These are phyloP conservation scores for Leptodactylus fuscus DNA, from an alignment of 2,113 vertebrate species.

Conservation along the genomic window DNA sequence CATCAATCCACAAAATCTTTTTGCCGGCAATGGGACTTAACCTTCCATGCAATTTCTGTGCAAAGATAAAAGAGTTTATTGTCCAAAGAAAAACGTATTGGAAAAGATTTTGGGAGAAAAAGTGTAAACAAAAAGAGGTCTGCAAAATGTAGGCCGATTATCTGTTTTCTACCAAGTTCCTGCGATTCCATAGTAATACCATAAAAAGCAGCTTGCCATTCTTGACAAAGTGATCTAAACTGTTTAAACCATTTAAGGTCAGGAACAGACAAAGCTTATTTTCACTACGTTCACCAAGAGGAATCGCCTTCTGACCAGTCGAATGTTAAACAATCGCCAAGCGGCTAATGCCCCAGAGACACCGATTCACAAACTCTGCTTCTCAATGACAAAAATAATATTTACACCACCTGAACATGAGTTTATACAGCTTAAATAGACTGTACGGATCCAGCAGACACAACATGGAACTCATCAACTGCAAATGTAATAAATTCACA, in stretches of 20 bases:
- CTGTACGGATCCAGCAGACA: conserved; percentile 27
- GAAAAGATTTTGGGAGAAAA: neutral
- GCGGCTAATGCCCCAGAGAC: neutral
- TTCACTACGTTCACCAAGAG: neutral
- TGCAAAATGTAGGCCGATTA: neutral
- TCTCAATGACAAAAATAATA: conserved; percentile 35
- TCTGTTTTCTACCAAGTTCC: neutral
- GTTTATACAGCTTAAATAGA: neutral
- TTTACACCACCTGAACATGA: conserved; percentile 12
- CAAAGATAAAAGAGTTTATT: neutral
- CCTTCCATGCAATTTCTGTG: neutral
- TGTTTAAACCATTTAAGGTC: conserved; percentile 36
- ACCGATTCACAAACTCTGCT: neutral
- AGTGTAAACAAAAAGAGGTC: conserved; percentile 20
- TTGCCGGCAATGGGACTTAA: neutral
- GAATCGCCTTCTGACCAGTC: neutral
- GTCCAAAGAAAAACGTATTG: neutral
- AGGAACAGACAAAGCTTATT: neutral
- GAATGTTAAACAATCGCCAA: conserved; percentile 10
- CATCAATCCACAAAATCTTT: neutral
- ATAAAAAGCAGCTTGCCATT: conserved; percentile 31
- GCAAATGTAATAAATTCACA: neutral
- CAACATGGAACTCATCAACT: conserved; percentile 41
- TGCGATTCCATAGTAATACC: neutral
- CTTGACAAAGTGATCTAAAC: neutral